Conservation (phyloP, 2,113 vertebrate genomes). For the Hyla sarda region DNA sequence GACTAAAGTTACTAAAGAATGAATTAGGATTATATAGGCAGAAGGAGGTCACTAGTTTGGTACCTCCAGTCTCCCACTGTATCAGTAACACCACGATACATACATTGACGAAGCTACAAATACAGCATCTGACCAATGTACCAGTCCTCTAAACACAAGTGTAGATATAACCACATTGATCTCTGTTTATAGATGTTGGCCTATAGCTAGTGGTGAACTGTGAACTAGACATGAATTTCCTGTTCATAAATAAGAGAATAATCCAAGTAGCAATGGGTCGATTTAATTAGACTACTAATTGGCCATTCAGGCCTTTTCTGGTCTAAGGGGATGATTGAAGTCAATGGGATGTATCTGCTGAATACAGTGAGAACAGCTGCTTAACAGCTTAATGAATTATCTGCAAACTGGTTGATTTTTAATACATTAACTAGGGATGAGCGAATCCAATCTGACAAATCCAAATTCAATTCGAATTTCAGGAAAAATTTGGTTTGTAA, state of each 20-base stretch:
- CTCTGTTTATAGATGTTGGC: background rate
- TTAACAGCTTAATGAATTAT: constrained; percentile 46
- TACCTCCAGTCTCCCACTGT: no score
- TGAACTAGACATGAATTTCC: background rate
- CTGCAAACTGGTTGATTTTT: constrained; percentile 6
- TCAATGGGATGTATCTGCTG: constrained; percentile 50
- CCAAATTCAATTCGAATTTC: no score
- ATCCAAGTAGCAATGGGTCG: constrained; percentile 11
- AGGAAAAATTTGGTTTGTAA: no score
- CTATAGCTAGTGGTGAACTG: constrained; percentile 6
- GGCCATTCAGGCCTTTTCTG: constrained; percentile 42
- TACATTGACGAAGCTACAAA: no score
- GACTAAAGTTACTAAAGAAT: no score
- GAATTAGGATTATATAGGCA: no score
- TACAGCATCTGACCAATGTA: no score
- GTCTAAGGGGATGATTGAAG: constrained; percentile 47
- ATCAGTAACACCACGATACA: no score
- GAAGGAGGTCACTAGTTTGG: no score
- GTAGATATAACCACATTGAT: background rate
- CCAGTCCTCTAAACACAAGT: no score
- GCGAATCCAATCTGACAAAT: no score
- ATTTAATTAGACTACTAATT: constrained; percentile 43
- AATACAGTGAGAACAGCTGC: constrained; percentile 35
- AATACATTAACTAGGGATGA: constrained; percentile 28
- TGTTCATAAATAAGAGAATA: constrained; percentile 40